Percentiles rank a stretch among this genome's conserved stretches.
Evolutionary conservation across 1,140 invertebrate species (phyloP).

Genomic region (Pinna nobilis): DNA sequence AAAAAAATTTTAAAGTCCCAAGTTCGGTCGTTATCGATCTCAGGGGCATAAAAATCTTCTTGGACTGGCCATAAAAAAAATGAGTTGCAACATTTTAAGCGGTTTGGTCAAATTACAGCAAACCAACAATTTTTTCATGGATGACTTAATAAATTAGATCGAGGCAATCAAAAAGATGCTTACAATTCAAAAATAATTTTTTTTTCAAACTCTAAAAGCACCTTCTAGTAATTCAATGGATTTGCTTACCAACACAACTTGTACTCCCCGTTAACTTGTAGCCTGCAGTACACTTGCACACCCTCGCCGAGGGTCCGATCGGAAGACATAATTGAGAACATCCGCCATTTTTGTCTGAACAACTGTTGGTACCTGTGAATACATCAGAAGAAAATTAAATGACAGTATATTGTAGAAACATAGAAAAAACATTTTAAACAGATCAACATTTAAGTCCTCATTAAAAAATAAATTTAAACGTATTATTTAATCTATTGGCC

Average conservation of each 20-base stretch:
- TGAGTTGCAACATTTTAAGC: not conserved
- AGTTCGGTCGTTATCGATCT: too few relatives aligned
- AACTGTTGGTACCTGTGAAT: constrained; percentile 81
- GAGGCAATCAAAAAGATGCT: not conserved
- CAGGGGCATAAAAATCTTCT: not conserved
- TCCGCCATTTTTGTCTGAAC: constrained; percentile 81
- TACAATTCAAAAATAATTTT: too few relatives aligned
- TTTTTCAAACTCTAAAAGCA: not conserved
- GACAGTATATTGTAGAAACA: not conserved
- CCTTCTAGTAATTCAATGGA: not conserved
- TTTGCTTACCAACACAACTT: constrained; percentile 75
- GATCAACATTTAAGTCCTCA: not conserved
- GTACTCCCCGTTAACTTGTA: constrained; percentile 79
- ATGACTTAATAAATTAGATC: too few relatives aligned
- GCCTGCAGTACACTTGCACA: constrained; percentile 86
- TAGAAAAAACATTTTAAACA: not conserved
- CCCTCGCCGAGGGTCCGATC: constrained; percentile 74
- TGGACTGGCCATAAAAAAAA: not conserved
- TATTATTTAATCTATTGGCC: too few relatives aligned
- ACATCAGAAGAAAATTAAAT: not conserved
- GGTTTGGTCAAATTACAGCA: too few relatives aligned
- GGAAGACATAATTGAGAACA: constrained; percentile 90
- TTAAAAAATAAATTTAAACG: too few relatives aligned
- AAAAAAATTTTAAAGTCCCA: too few relatives aligned
- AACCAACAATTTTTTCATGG: too few relatives aligned